phyloP scores from a whole-genome alignment of 2,888 invertebrate genomes.

The Leptopilina myrica region DNA sequence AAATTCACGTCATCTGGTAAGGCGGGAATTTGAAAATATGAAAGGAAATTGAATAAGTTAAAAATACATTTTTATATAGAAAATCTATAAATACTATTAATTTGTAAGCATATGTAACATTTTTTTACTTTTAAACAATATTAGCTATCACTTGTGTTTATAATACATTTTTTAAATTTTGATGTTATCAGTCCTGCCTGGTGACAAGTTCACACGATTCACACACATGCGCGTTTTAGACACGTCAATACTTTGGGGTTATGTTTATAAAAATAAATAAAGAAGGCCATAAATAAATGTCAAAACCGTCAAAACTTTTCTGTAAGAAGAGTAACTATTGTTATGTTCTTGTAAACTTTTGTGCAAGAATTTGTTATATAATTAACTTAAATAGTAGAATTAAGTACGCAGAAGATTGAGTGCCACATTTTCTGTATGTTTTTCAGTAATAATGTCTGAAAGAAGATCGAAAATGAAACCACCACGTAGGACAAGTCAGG shows the following conservation, averaged over 20 bases:
- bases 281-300: too few species aligned
- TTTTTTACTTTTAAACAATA: too few species aligned
- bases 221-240: background rate
- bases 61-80: too few species aligned
- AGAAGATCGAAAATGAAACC: slow-evolving; percentile 29
- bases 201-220: background rate
- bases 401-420: too few species aligned
- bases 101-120: too few species aligned
- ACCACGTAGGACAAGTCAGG: slow-evolving; percentile 17
- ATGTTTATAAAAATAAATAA: slow-evolving; percentile 3
- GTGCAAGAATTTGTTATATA: too few species aligned
- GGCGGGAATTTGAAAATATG: background rate
- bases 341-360: too few species aligned
- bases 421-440: too few species aligned
- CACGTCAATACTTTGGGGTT: background rate
- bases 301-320: background rate
- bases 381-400: too few species aligned
- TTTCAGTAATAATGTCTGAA: slow-evolving; percentile 21
- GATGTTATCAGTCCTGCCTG: background rate
- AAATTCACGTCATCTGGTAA: background rate
- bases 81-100: too few species aligned
- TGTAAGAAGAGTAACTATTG: too few species aligned
- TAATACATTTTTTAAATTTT: background rate
- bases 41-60: too few species aligned
- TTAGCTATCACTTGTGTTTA: background rate